Evolutionary conservation across 2,797 vertebrate species (phyloP).

Genomic region (Chlorospingus semifuscus): DNA sequence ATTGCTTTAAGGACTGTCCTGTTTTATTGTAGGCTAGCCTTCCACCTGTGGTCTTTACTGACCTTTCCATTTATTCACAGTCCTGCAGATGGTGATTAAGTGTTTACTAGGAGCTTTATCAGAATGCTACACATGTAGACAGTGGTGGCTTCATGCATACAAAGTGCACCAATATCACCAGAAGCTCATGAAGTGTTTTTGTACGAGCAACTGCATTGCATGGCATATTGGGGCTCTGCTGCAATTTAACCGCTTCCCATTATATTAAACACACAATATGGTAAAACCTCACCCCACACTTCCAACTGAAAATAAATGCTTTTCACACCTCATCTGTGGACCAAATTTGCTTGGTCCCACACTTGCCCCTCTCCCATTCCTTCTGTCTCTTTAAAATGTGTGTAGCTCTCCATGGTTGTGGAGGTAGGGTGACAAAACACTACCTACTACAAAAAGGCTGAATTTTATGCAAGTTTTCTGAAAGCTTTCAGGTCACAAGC

Average conservation of each 20-base stretch:
- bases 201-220: background rate
- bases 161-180: background rate
- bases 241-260: background rate
- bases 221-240: background rate
- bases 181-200: background rate
- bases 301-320: slow-evolving; percentile 1
- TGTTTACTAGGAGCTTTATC: background rate
- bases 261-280: background rate
- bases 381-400: background rate
- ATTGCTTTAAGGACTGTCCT: background rate
- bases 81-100: background rate
- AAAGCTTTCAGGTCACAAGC: background rate
- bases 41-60: background rate
- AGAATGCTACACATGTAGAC: background rate
- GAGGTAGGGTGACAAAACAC: background rate
- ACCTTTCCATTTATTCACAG: background rate
- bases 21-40: background rate
- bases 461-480: background rate
- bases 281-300: background rate
- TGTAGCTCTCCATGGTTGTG: background rate
- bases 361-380: background rate
- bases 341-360: background rate
- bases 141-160: background rate
- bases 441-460: background rate
- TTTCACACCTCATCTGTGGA: background rate